Evolutionary conservation across 2,113 vertebrate species (phyloP).

Genomic region (Macrotus californicus): DNA sequence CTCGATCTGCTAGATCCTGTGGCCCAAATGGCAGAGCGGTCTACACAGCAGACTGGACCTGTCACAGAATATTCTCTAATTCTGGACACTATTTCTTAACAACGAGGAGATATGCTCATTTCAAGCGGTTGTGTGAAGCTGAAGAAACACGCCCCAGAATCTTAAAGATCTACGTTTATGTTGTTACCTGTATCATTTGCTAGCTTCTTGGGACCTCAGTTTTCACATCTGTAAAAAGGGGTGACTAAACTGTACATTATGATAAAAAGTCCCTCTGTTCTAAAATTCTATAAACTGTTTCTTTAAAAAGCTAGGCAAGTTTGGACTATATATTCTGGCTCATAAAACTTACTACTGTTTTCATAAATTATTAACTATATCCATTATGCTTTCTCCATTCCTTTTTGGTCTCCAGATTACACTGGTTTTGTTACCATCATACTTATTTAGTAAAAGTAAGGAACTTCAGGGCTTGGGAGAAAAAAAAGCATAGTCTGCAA

Average conservation of each 20-base stretch:
- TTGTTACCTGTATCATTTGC: neutral
- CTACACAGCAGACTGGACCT: neutral
- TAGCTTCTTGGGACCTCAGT: neutral
- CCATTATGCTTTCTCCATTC: neutral
- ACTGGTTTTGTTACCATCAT: neutral
- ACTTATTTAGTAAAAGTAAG: conserved; percentile 10
- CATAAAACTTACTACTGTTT: neutral
- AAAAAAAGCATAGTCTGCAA: neutral
- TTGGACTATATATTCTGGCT: neutral
- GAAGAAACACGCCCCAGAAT: neutral
- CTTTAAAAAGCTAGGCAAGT: neutral
- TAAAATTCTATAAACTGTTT: neutral
- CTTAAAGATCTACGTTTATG: neutral
- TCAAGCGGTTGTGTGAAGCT: neutral
- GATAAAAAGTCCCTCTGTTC: neutral
- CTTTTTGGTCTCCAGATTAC: neutral
- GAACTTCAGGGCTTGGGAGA: neutral
- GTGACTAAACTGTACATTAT: neutral
- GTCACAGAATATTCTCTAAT: neutral
- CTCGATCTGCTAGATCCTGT: neutral
- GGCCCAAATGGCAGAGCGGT: neutral
- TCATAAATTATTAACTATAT: neutral
- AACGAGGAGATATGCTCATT: neutral
- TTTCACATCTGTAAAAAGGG: neutral
- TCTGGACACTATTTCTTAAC: neutral